Base-by-base conservation (phyloP, 2,113 vertebrate species). In the Gymnorhina tibicen region DNA sequence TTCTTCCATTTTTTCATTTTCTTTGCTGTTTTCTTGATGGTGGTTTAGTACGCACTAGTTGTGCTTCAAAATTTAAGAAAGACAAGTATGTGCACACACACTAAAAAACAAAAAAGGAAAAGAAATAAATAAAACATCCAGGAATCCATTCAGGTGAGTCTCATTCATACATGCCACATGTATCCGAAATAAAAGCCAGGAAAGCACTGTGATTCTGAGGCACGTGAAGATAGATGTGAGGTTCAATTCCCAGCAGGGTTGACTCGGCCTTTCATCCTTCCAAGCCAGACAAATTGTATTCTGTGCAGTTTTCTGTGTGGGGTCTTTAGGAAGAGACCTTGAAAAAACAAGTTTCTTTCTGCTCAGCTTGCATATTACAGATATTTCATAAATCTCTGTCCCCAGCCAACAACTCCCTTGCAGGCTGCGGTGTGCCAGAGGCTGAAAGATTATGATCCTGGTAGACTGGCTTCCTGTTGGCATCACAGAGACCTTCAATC, bases 181-280 rank as follows among this genome's bases (percentile, higher is more conserved):
- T 41, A 80, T 95, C 85, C 87, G 69, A 53, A 70, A 6, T 35
- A 77, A 94, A 22, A 94, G 39, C 90, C 82, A 87, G 85, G 82
- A 96, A 90, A 93, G 78, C 90, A 67, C 55, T 23, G n/a, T 37
- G 75, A 96, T 90, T 86, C 92, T 42, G 30, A 92, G 60, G 75
- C 93, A 84, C 35, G 13, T 66, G 82, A 96, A 96, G 93, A 94
- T 82, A 91, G 96, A 96, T 95, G 92, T 77, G 85, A 96, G 41
- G 87, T 84, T 95, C 79, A 91, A 49, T 55, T 94, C 93, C 83
- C 95, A 93, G 88, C 68, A 95, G 92, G 55, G 68, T 47, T 93
- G 85, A 96, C 92, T 95, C 91, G 96, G 95, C 72, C 90, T 96
- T 96, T 97, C 76, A 96, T 93, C 90, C 72, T 70, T 88, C 82